Conservation (phyloP, 1,140 invertebrate genomes). For the Drosophila novamexicana region DNA sequence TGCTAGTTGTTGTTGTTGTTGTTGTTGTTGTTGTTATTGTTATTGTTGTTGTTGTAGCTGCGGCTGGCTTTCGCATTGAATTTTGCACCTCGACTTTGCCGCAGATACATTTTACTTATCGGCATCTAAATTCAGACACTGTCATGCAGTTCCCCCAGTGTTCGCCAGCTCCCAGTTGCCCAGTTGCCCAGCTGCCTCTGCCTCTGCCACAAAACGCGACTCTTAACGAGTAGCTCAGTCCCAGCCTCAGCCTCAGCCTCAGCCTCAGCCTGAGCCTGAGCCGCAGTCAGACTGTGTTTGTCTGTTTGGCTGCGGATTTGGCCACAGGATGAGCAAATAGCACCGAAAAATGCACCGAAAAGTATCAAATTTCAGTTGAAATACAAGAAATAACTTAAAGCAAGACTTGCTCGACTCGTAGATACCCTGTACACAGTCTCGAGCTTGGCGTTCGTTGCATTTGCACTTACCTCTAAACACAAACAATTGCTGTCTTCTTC, state of each 20-base stretch:
- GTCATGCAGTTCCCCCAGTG: conserved; percentile 50
- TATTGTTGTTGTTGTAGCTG: conserved; percentile 22
- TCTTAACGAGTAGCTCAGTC: too few relatives aligned
- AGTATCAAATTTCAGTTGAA: conserved; percentile 69
- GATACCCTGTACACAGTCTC: not conserved
- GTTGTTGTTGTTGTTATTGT: conserved; percentile 29
- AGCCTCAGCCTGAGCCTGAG: not conserved
- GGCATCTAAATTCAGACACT: conserved; percentile 76
- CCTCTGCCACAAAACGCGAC: not conserved
- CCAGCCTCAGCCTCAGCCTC: not conserved
- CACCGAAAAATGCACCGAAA: conserved; percentile 53
- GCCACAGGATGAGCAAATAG: conserved; percentile 16
- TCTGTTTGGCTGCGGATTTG: not conserved
- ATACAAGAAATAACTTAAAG: conserved; percentile 35
- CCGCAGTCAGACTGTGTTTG: conserved; percentile 2
- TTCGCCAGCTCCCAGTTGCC: not conserved
- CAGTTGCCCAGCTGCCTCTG: conserved; percentile 1
- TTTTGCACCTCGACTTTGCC: conserved; percentile 76
- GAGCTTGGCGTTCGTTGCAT: too few relatives aligned
- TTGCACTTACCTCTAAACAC: too few relatives aligned
- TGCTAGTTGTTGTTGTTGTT: conserved; percentile 46
- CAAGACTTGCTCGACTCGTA: not conserved
- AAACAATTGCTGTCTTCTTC: too few relatives aligned
- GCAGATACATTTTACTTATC: conserved; percentile 82
- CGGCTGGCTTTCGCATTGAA: conserved; percentile 72